Conservation (phyloP, 1,140 invertebrate genomes). For the Ceratina calcarata region DNA sequence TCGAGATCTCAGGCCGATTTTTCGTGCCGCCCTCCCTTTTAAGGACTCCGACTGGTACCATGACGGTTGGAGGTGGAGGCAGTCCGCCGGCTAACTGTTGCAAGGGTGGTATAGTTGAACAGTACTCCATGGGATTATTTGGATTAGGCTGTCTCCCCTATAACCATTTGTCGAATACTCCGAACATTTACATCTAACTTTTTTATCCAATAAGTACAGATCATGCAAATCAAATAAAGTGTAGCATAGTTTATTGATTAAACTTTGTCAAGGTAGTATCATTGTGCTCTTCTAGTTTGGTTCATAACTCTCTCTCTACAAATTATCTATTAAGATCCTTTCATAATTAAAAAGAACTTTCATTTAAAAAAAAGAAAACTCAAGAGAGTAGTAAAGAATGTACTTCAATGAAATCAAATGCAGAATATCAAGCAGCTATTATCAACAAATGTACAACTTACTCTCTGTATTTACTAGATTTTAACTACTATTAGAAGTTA, state of each 20-base stretch:
- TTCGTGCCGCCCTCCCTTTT: constrained; percentile 85
- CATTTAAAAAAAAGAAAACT: not conserved
- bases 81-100: constrained; percentile 85
- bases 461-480: constrained; percentile 42
- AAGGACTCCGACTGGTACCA: constrained; percentile 92
- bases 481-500: constrained; percentile 37
- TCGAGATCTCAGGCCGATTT: constrained; percentile 82
- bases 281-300: not conserved
- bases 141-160: constrained; percentile 87
- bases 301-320: too few species aligned
- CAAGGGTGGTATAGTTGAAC: constrained; percentile 91
- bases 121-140: constrained; percentile 95
- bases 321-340: not conserved
- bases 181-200: constrained; percentile 84
- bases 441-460: not conserved
- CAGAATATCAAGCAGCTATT: not conserved
- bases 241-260: not conserved
- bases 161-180: constrained; percentile 81
- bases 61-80: constrained; percentile 85
- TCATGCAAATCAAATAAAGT: constrained; percentile 1
- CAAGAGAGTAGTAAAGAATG: not conserved
- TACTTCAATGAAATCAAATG: not conserved
- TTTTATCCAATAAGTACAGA: constrained; percentile 56
- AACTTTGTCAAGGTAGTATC: not conserved
- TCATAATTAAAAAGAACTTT: not conserved